Conservation (phyloP, 2,113 vertebrate genomes). For the Pampusana beccarii region DNA sequence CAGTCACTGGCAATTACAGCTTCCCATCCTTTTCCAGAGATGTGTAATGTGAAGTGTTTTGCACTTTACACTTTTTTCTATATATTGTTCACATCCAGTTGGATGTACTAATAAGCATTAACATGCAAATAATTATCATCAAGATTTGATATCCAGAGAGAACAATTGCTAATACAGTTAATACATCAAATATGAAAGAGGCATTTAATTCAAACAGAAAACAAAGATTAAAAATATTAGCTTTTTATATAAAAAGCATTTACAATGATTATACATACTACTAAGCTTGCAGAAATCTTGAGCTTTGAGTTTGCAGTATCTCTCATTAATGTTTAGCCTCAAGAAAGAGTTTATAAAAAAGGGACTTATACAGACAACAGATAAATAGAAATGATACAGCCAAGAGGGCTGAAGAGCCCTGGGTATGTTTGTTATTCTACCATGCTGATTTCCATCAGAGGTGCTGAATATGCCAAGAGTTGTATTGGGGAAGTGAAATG, state of each 20-base stretch:
- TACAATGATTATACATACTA: slow-evolving; percentile 49
- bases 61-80: slow-evolving; percentile 17
- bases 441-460: slow-evolving; percentile 49
- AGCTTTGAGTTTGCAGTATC: slow-evolving; percentile 55
- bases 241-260: slow-evolving; percentile 43
- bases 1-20: slow-evolving; percentile 14
- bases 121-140: slow-evolving; percentile 63
- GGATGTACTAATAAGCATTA: slow-evolving; percentile 51
- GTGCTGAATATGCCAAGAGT: slow-evolving; percentile 39
- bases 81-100: slow-evolving; percentile 51
- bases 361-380: slow-evolving; percentile 31
- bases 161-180: slow-evolving; percentile 58
- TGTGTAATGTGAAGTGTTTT: slow-evolving; percentile 1
- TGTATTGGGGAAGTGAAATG: slow-evolving; percentile 30
- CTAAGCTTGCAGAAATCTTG: slow-evolving; percentile 52
- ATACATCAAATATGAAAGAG: slow-evolving; percentile 40
- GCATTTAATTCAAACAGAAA: slow-evolving; percentile 30
- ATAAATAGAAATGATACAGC: slow-evolving; percentile 62
- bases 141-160: slow-evolving; percentile 34
- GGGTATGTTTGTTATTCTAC: slow-evolving; percentile 28
- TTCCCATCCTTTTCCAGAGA: background rate
- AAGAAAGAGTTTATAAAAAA: slow-evolving; percentile 61
- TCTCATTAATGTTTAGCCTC: slow-evolving; percentile 64
- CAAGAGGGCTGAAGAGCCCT: slow-evolving; percentile 54
- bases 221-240: slow-evolving; percentile 40